Conservation (phyloP, 2,113 vertebrate species). For the Mobula birostris region DNA sequence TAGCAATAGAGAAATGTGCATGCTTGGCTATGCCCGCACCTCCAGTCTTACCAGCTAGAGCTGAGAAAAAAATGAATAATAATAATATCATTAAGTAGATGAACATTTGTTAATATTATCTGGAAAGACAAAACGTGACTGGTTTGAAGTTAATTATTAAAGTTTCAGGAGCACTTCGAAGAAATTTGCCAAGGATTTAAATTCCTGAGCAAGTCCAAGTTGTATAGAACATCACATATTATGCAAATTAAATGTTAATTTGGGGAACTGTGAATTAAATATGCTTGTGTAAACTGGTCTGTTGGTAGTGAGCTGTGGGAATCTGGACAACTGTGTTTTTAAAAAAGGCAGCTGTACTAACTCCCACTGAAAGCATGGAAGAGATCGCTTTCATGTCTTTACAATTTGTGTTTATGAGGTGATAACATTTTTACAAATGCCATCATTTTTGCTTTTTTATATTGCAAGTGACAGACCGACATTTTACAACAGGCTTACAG, state of each 20-base stretch:
- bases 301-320: slow-evolving; percentile 91
- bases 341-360: slow-evolving; percentile 67
- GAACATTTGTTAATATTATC: neutral
- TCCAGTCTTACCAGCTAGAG: too few species aligned
- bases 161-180: neutral
- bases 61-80: too few species aligned
- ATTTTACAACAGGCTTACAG: slow-evolving; percentile 78
- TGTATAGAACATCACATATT: slow-evolving; percentile 92
- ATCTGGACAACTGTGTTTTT: slow-evolving; percentile 73
- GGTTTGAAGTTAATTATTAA: slow-evolving; percentile 17
- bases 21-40: too few species aligned
- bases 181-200: slow-evolving; percentile 62
- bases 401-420: slow-evolving; percentile 80
- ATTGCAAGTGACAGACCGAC: slow-evolving; percentile 78
- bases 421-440: slow-evolving; percentile 81
- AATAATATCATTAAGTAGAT: neutral
- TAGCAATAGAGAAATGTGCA: too few species aligned
- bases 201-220: slow-evolving; percentile 77
- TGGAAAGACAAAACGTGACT: neutral
- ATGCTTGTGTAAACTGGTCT: slow-evolving; percentile 81
- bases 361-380: slow-evolving; percentile 70
- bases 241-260: slow-evolving; percentile 99
- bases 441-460: slow-evolving; percentile 79
- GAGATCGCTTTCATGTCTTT: slow-evolving; percentile 76
- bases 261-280: slow-evolving; percentile 82